Evolutionary conservation across 1,140 invertebrate species (phyloP).

Genomic region (Orius insidiosus): DNA sequence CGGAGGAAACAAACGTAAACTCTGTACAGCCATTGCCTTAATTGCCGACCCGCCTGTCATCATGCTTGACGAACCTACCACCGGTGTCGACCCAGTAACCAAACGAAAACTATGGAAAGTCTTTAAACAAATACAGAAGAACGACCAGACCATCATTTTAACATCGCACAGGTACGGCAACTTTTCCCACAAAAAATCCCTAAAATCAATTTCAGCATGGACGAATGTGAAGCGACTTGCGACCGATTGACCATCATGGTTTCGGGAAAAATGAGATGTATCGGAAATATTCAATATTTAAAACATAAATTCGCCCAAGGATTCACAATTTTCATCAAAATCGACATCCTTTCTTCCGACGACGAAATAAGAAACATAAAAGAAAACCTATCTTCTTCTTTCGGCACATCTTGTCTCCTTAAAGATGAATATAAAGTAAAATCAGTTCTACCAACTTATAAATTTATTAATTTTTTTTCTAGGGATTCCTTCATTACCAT

Average conservation of each 20-base stretch:
- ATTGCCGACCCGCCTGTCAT: slow-evolving; percentile 77
- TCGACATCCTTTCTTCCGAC: neutral
- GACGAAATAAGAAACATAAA: neutral
- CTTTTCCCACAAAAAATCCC: too few species aligned
- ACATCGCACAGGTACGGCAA: slow-evolving; percentile 44
- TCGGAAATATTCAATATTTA: slow-evolving; percentile 29
- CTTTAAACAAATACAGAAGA: slow-evolving; percentile 40
- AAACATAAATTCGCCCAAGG: slow-evolving; percentile 29
- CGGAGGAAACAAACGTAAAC: slow-evolving; percentile 86
- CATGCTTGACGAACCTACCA: slow-evolving; percentile 71
- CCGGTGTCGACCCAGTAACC: slow-evolving; percentile 61
- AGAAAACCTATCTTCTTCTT: neutral
- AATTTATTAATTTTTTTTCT: too few species aligned
- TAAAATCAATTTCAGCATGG: slow-evolving; percentile 15
- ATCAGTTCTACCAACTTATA: too few species aligned
- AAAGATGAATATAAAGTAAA: slow-evolving; percentile 18
- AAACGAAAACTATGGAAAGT: slow-evolving; percentile 58
- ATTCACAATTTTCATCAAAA: slow-evolving; percentile 29
- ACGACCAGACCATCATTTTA: slow-evolving; percentile 47
- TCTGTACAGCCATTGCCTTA: slow-evolving; percentile 84
- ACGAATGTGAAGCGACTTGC: slow-evolving; percentile 64
- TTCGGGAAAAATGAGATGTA: slow-evolving; percentile 41
- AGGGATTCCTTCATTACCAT: too few species aligned
- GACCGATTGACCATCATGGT: slow-evolving; percentile 76
- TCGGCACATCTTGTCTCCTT: slow-evolving; percentile 8